Evolutionary conservation across 1,140 invertebrate species (phyloP).

Genomic region (Drosophila ambigua): DNA sequence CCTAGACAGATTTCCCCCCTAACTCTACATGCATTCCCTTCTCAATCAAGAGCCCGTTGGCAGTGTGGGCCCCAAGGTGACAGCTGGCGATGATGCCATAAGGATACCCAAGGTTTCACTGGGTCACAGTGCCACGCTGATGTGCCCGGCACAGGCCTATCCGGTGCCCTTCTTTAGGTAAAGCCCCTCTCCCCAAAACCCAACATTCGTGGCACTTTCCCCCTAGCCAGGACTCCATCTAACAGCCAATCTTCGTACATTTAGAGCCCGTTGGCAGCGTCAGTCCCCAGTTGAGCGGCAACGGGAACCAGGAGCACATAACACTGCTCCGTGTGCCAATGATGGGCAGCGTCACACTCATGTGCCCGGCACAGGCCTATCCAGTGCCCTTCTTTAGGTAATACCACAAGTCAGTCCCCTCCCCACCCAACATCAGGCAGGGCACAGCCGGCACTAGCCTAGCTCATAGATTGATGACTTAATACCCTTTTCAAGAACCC

Average conservation of each 20-base stretch:
- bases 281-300: slow-evolving; percentile 85
- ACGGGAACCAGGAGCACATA: slow-evolving; percentile 71
- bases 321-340: slow-evolving; percentile 65
- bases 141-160: slow-evolving; percentile 86
- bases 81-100: slow-evolving; percentile 85
- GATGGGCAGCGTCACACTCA: slow-evolving; percentile 84
- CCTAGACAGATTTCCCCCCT: not conserved
- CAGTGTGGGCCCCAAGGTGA: slow-evolving; percentile 88
- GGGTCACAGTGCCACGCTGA: slow-evolving; percentile 82
- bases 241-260: not conserved
- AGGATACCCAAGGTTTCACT: slow-evolving; percentile 83
- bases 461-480: not conserved
- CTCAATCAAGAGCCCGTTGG: slow-evolving; percentile 88
- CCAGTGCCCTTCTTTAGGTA: slow-evolving; percentile 89
- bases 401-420: slow-evolving; percentile 23
- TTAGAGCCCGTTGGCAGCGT: slow-evolving; percentile 87
- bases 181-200: slow-evolving; percentile 49
- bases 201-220: slow-evolving; percentile 53
- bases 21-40: not conserved
- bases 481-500: slow-evolving; percentile 84
- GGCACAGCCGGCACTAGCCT: too few relatives aligned
- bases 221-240: not conserved
- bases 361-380: slow-evolving; percentile 88
- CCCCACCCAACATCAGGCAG: slow-evolving; percentile 47
- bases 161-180: slow-evolving; percentile 87